Percentiles rank a stretch among this genome's conserved stretches.
Conservation (phyloP, 1,140 invertebrate genomes). For the Cherax quadricarinatus region DNA sequence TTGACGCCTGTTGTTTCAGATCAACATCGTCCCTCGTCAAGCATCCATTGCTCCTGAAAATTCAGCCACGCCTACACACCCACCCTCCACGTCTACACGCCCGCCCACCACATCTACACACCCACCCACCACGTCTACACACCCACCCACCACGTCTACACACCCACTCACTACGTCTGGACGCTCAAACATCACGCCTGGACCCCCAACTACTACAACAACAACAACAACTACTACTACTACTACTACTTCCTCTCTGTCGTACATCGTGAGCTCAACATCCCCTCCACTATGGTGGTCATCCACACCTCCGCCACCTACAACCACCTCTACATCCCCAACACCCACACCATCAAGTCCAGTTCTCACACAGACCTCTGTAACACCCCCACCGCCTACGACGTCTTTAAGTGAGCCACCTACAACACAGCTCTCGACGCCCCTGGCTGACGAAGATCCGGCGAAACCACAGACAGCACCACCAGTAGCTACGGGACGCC, state of each 20-base stretch:
- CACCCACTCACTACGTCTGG: neutral
- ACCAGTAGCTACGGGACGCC: conserved; percentile 12
- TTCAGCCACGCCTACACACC: neutral
- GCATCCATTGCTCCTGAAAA: too few species aligned
- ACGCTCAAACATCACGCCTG: neutral
- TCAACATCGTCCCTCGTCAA: neutral
- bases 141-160: neutral
- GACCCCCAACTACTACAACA: neutral
- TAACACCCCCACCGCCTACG: neutral
- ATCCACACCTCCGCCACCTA: neutral
- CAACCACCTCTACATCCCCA: neutral
- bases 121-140: neutral
- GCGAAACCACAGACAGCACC: neutral
- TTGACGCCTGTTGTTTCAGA: neutral
- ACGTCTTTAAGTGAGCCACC: neutral
- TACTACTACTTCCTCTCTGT: too few species aligned
- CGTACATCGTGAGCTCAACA: neutral
- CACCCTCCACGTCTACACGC: neutral
- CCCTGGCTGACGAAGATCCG: neutral
- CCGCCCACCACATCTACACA: neutral
- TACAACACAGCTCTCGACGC: neutral
- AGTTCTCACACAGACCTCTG: neutral
- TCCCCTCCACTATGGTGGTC: neutral
- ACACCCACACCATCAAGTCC: neutral
- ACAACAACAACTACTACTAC: neutral